These are phyloP conservation scores for Palaemon carinicauda DNA, from an alignment of 1,140 invertebrate species.

Conservation along the genomic window DNA sequence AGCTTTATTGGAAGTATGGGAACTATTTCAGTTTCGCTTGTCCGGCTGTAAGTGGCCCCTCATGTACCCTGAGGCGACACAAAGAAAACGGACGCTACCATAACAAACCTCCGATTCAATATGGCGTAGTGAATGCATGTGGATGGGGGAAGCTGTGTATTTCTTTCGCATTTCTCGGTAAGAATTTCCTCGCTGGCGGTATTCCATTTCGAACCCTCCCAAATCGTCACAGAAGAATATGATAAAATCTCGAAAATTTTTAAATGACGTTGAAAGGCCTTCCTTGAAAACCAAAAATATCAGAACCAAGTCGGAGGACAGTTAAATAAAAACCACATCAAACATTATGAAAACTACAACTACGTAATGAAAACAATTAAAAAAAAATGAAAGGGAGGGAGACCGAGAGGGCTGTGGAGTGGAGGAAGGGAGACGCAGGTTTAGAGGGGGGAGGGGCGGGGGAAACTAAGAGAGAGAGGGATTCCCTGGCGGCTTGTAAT, in stretches of 20 bases:
- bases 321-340: too few species aligned
- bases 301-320: too few species aligned
- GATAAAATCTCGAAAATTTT: too few species aligned
- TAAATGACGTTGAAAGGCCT: too few species aligned
- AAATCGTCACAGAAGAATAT: too few species aligned
- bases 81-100: conserved; percentile 53
- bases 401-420: not conserved
- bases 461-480: not conserved
- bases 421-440: too few species aligned
- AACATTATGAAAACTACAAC: not conserved
- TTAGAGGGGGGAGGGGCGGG: not conserved
- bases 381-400: not conserved
- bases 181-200: too few species aligned
- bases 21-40: too few species aligned
- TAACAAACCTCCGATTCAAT: conserved; percentile 55
- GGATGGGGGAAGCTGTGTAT: conserved; percentile 24
- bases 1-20: too few species aligned
- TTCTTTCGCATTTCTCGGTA: conserved; percentile 15
- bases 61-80: conserved; percentile 49
- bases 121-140: conserved; percentile 50
- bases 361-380: not conserved
- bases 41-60: conserved; percentile 35
- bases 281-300: too few species aligned
- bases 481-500: conserved; percentile 26
- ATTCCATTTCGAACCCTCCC: too few species aligned